These are phyloP conservation scores for Acinonyx jubatus DNA, from an alignment of 2,113 vertebrate species.

Conservation along the genomic window DNA sequence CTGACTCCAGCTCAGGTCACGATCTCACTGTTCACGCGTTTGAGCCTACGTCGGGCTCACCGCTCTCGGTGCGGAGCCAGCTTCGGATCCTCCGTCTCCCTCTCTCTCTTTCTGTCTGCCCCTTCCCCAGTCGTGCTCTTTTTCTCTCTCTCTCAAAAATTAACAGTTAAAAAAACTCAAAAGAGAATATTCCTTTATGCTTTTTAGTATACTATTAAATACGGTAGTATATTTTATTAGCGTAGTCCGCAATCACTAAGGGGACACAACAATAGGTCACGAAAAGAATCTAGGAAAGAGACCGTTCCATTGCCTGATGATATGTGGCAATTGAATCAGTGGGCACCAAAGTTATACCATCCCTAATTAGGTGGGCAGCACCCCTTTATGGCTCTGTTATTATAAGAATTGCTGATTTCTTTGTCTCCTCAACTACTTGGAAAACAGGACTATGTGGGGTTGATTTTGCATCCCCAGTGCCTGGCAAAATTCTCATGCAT, in stretches of 20 bases:
- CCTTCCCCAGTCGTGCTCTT: no score
- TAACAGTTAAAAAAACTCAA: not conserved
- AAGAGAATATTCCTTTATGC: not conserved
- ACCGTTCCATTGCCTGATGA: not conserved
- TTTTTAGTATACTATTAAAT: not conserved
- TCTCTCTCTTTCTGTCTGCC: no score
- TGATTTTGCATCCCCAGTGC: not conserved
- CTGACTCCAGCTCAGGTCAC: no score
- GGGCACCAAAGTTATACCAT: not conserved
- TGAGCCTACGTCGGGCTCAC: no score
- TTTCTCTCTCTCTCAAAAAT: no score
- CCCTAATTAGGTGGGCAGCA: not conserved
- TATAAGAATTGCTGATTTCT: not conserved
- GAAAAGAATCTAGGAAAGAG: not conserved
- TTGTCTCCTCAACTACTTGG: not conserved
- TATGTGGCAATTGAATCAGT: not conserved
- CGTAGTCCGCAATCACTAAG: not conserved
- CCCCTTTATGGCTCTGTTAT: not conserved
- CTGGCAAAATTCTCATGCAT: not conserved
- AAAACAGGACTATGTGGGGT: not conserved
- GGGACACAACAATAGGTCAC: not conserved
- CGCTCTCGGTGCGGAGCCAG: no score
- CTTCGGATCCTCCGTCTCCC: no score
- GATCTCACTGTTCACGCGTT: no score
- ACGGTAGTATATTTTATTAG: not conserved